Percentiles rank a stretch among this genome's conserved stretches.
phyloP scores from a whole-genome alignment of 2,888 invertebrate genomes.

The Eucriotettix oculatus region DNA sequence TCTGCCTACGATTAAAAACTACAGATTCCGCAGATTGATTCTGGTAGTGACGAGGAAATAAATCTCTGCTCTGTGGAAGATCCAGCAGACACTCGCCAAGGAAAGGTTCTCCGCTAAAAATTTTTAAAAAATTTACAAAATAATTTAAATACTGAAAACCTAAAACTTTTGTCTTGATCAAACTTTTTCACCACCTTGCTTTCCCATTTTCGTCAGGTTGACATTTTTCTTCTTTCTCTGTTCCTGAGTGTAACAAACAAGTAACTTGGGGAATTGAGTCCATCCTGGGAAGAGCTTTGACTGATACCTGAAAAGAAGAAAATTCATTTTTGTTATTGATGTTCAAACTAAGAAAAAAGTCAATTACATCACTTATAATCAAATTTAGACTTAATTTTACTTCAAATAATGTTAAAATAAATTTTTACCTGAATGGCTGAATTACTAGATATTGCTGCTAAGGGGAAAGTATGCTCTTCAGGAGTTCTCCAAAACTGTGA shows the following conservation, averaged over 20 bases:
- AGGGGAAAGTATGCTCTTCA: conserved; percentile 53
- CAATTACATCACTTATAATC: too few species aligned
- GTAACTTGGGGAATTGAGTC: conserved; percentile 48
- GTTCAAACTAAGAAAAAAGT: too few species aligned
- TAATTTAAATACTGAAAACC: too few species aligned
- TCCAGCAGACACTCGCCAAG: conserved; percentile 26
- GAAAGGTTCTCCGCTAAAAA: conserved; percentile 13
- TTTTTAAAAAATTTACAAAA: too few species aligned
- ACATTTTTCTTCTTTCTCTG: too few species aligned
- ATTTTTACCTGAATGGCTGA: conserved; percentile 37
- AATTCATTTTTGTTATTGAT: too few species aligned
- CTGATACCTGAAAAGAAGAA: conserved; percentile 25
- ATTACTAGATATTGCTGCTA: conserved; percentile 47
- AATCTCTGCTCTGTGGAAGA: conserved; percentile 19
- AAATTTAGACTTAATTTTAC: too few species aligned
- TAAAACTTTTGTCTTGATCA: too few species aligned
- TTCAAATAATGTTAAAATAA: too few species aligned
- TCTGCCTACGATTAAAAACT: too few species aligned
- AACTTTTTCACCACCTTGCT: too few species aligned
- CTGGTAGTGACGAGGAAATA: conserved; percentile 16
- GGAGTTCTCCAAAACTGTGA: conserved; percentile 32
- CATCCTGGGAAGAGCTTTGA: conserved; percentile 49
- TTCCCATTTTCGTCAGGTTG: too few species aligned
- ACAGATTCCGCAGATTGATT: conserved; percentile 16
- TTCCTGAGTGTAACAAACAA: conserved; percentile 27